phyloP scores from a whole-genome alignment of 2,113 vertebrate species.

The Neotoma lepida region DNA sequence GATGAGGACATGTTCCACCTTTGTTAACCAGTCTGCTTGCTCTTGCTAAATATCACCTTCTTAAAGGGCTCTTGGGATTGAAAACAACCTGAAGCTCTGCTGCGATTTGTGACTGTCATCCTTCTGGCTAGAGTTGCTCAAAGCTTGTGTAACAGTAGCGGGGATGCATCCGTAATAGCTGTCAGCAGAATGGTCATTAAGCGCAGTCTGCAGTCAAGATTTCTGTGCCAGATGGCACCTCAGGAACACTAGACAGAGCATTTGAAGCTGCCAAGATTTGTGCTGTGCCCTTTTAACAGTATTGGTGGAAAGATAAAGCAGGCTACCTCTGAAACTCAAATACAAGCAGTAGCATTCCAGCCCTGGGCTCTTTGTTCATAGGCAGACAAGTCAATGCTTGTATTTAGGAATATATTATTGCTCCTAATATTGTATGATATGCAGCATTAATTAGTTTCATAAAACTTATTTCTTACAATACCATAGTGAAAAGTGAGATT shows the following conservation, averaged over 20 bases:
- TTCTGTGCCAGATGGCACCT: conserved; percentile 70
- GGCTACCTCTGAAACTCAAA: conserved; percentile 1
- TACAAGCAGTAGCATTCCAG: background rate
- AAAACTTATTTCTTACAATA: background rate
- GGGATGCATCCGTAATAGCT: conserved; percentile 58
- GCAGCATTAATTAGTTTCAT: background rate
- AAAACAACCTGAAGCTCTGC: conserved; percentile 52
- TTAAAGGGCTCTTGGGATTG: conserved; percentile 55
- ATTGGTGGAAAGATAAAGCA: conserved; percentile 41
- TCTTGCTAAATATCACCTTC: conserved; percentile 67
- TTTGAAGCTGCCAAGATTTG: conserved; percentile 56
- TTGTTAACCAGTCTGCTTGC: conserved; percentile 63
- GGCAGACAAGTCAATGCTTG: background rate
- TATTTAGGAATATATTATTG: background rate
- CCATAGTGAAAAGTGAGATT: background rate
- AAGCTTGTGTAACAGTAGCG: conserved; percentile 16
- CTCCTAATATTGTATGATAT: background rate
- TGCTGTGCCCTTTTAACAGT: conserved; percentile 56
- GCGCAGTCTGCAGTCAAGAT: conserved; percentile 43
- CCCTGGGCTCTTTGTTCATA: background rate
- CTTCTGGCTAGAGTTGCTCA: conserved; percentile 61
- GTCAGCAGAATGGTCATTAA: conserved; percentile 74
- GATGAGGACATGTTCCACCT: conserved; percentile 43
- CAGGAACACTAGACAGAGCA: conserved; percentile 64
- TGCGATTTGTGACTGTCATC: conserved; percentile 72